phyloP scores from a whole-genome alignment of 2,797 vertebrate genomes.

The Arctocebus calabarensis region DNA sequence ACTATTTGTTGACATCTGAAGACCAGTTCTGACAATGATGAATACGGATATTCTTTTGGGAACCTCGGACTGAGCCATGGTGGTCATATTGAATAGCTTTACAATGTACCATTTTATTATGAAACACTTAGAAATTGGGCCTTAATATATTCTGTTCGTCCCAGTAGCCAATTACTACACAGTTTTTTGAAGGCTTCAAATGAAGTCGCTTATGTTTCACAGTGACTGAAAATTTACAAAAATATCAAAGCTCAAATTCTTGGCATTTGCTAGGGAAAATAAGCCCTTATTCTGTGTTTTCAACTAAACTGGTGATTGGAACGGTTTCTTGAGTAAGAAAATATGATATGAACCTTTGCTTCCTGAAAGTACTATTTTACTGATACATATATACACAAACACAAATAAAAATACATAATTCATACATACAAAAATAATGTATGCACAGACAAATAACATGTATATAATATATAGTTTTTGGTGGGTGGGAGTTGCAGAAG shows the following conservation, averaged over 20 bases:
- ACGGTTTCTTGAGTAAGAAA: neutral
- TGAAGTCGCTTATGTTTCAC: conserved; percentile 42
- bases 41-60: conserved; percentile 13
- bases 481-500: neutral
- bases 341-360: neutral
- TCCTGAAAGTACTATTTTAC: neutral
- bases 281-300: neutral
- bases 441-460: neutral
- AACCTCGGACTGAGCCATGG: neutral
- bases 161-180: conserved; percentile 34
- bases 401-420: neutral
- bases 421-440: neutral
- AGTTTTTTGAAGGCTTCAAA: conserved; percentile 64
- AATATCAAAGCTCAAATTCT: conserved; percentile 36
- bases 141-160: conserved; percentile 44
- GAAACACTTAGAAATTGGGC: conserved; percentile 37
- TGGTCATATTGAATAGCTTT: conserved; percentile 28
- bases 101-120: conserved; percentile 23
- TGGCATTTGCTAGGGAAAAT: neutral
- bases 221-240: conserved; percentile 55
- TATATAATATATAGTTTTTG: neutral
- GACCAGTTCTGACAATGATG: conserved; percentile 15
- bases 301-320: neutral
- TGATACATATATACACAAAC: neutral
- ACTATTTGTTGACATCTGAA: conserved; percentile 42